Conservation (phyloP, 92 coral and sea anemone genomes). For the Umimayanthus chanpuru region DNA sequence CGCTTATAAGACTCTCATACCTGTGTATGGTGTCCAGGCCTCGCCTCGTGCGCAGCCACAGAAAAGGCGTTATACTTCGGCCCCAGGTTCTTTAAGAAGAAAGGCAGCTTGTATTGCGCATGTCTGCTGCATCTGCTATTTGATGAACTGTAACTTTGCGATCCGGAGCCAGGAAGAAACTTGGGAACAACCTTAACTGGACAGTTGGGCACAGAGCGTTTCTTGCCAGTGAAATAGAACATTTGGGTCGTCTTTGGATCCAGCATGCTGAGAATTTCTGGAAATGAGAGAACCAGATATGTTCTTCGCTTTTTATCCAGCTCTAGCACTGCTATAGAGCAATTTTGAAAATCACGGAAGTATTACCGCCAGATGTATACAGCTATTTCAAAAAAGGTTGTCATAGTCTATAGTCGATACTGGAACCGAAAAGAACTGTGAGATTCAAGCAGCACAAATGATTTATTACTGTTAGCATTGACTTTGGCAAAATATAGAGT, state of each 20-base stretch:
- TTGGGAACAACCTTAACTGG: conserved; percentile 93
- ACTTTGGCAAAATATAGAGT: too few species aligned
- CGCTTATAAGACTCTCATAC: conserved; percentile 26
- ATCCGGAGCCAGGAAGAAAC: conserved; percentile 96
- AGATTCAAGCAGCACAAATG: too few species aligned
- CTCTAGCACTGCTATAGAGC: too few species aligned
- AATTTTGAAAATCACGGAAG: neutral
- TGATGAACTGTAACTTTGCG: conserved; percentile 81
- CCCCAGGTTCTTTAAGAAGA: conserved; percentile 88
- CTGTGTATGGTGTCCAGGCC: conserved; percentile 99
- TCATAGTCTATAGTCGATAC: too few species aligned
- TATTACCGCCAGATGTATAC: too few species aligned
- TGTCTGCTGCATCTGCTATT: conserved; percentile 59
- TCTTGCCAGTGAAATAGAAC: conserved; percentile 88
- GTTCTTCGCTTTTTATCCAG: neutral
- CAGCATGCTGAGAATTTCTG: conserved; percentile 73
- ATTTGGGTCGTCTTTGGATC: conserved; percentile 78
- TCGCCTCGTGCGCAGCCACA: conserved; percentile 97
- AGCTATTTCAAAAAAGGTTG: too few species aligned
- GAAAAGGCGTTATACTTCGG: conserved; percentile 96
- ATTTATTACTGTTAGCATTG: too few species aligned
- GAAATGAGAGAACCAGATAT: neutral
- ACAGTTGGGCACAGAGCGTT: conserved; percentile 86
- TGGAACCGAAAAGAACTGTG: too few species aligned
- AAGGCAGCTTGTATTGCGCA: conserved; percentile 78